Evolutionary conservation across 2,797 vertebrate genomes (phyloP).

Genomic region (Anguilla megastoma): DNA sequence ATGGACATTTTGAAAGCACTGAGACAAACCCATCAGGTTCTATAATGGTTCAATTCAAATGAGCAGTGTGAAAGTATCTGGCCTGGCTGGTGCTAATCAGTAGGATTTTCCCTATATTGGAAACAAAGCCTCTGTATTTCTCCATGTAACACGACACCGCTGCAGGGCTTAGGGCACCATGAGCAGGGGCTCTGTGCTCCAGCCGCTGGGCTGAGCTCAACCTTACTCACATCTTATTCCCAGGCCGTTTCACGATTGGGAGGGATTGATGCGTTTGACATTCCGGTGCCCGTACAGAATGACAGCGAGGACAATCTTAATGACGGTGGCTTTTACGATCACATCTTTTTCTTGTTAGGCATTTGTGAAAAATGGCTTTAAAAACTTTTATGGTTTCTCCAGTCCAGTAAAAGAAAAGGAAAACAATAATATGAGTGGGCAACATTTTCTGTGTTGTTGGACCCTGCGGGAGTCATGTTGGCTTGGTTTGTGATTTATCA

Average conservation of each 20-base stretch:
- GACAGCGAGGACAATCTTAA: slow-evolving; percentile 39
- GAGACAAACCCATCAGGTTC: background rate
- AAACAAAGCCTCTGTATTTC: slow-evolving; percentile 32
- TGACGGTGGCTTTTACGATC: slow-evolving; percentile 36
- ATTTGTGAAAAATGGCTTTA: slow-evolving; percentile 23
- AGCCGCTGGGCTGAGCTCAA: background rate
- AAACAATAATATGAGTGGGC: slow-evolving; percentile 23
- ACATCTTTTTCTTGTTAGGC: slow-evolving; percentile 42
- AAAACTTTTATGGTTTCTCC: slow-evolving; percentile 23
- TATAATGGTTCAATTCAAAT: slow-evolving; percentile 17
- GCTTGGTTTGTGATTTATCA: background rate
- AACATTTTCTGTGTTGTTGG: slow-evolving; percentile 13
- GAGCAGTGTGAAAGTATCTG: slow-evolving; percentile 25
- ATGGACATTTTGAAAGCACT: slow-evolving; percentile 6
- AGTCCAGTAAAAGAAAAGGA: slow-evolving; percentile 23
- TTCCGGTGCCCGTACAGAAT: slow-evolving; percentile 37
- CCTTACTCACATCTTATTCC: slow-evolving; percentile 22
- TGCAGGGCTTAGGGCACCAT: background rate
- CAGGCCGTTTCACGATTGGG: slow-evolving; percentile 28
- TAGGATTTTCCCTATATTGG: slow-evolving; percentile 24
- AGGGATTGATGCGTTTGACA: slow-evolving; percentile 34
- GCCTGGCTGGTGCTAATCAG: slow-evolving; percentile 20
- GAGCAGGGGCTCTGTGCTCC: background rate
- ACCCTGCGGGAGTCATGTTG: background rate
- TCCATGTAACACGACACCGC: slow-evolving; percentile 9